Conservation (phyloP, 2,113 vertebrate genomes). For the Neolamprologus longior region DNA sequence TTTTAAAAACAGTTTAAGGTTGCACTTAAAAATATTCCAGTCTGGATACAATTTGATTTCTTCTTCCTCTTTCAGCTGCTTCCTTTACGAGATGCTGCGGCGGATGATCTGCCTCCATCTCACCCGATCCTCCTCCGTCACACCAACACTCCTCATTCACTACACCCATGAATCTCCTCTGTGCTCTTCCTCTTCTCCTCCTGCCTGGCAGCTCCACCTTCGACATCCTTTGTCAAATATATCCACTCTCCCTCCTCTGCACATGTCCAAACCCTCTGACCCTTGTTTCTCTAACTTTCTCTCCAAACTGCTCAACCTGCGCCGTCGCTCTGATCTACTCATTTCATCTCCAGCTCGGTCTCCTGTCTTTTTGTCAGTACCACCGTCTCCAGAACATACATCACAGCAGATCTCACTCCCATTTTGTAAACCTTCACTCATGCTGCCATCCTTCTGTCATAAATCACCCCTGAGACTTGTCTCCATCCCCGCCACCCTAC, state of each 20-base stretch:
- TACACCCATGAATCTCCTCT: background rate
- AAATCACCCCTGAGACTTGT: background rate
- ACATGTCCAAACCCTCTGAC: background rate
- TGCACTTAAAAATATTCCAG: background rate
- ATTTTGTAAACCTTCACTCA: background rate
- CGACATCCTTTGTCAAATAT: background rate
- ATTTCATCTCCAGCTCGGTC: background rate
- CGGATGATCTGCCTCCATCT: background rate
- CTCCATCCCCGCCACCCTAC: background rate
- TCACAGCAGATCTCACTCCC: background rate
- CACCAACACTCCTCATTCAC: background rate
- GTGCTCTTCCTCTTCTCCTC: background rate
- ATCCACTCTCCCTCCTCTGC: background rate
- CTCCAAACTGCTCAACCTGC: background rate
- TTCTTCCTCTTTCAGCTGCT: background rate
- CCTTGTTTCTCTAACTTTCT: background rate
- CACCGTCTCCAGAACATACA: background rate
- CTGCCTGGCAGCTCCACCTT: background rate
- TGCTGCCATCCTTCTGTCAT: accelerated
- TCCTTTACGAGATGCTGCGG: accelerated
- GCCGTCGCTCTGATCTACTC: background rate
- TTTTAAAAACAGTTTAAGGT: background rate
- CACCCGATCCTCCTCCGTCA: background rate
- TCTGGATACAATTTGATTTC: background rate
- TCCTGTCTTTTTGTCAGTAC: background rate